These are phyloP conservation scores for Drosophila persimilis DNA, from an alignment of 1,140 invertebrate genomes.

Conservation along the genomic window DNA sequence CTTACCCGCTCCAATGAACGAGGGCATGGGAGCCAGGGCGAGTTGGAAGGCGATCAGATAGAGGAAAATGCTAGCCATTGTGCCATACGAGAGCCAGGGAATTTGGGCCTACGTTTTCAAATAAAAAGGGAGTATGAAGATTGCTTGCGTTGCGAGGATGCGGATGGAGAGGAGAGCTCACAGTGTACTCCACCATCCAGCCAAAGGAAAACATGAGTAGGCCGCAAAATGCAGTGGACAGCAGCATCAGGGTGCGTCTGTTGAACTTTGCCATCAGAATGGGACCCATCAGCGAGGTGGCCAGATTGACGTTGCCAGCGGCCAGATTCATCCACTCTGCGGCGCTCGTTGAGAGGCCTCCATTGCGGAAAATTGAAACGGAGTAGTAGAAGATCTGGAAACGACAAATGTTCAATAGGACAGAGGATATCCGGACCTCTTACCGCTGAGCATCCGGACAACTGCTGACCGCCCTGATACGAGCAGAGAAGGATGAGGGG, in stretches of 20 bases:
- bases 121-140: neutral
- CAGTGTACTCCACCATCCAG: slow-evolving; percentile 84
- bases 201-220: slow-evolving; percentile 85
- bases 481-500: slow-evolving; percentile 88
- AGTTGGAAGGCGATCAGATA: slow-evolving; percentile 92
- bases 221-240: slow-evolving; percentile 84
- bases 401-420: no score
- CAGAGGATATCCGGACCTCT: no score
- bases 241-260: slow-evolving; percentile 84
- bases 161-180: slow-evolving; percentile 59
- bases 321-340: slow-evolving; percentile 87
- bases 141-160: no score
- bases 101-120: slow-evolving; percentile 82
- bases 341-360: slow-evolving; percentile 84
- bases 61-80: slow-evolving; percentile 86
- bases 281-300: slow-evolving; percentile 87
- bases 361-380: slow-evolving; percentile 86
- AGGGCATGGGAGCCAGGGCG: slow-evolving; percentile 93
- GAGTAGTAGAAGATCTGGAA: slow-evolving; percentile 89
- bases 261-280: slow-evolving; percentile 85
- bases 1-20: slow-evolving; percentile 86
- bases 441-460: slow-evolving; percentile 93
- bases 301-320: slow-evolving; percentile 87
- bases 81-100: slow-evolving; percentile 86
- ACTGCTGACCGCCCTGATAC: slow-evolving; percentile 91